Conservation (phyloP, 2,797 vertebrate species). For the Diceros bicornis region DNA sequence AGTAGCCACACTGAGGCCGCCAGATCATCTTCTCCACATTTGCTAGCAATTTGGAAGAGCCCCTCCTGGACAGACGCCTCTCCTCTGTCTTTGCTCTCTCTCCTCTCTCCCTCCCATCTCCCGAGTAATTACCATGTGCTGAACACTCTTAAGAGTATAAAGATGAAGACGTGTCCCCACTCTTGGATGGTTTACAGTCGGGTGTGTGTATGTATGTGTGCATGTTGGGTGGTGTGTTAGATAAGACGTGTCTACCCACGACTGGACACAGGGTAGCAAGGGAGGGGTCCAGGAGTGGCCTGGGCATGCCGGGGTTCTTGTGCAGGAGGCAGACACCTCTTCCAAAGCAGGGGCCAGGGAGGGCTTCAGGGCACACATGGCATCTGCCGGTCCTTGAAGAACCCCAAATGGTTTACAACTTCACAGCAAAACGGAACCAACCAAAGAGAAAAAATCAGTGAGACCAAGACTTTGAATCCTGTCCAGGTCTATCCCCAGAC, state of each 20-base stretch:
- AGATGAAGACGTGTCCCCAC: neutral
- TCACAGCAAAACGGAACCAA: neutral
- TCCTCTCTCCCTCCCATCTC: neutral
- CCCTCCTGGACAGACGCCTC: neutral
- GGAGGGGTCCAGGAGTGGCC: too few species aligned
- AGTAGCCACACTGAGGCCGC: neutral
- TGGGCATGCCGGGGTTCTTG: too few species aligned
- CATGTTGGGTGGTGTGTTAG: neutral
- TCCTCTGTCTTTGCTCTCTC: neutral
- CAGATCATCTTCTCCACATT: neutral
- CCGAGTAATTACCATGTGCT: neutral
- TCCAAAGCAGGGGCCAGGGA: neutral
- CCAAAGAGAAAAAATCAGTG: neutral
- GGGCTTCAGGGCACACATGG: accelerated
- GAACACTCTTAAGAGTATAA: neutral
- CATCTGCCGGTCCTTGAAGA: neutral
- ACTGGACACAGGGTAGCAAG: too few species aligned
- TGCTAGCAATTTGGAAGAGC: neutral
- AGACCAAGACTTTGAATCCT: neutral
- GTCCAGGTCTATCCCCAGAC: neutral
- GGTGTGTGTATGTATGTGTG: neutral
- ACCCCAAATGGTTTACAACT: neutral
- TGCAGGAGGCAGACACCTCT: neutral
- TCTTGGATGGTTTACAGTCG: too few species aligned
- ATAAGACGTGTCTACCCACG: accelerated